Evolutionary conservation across 2,113 vertebrate genomes (phyloP).

Genomic region (Catharus minimus): DNA sequence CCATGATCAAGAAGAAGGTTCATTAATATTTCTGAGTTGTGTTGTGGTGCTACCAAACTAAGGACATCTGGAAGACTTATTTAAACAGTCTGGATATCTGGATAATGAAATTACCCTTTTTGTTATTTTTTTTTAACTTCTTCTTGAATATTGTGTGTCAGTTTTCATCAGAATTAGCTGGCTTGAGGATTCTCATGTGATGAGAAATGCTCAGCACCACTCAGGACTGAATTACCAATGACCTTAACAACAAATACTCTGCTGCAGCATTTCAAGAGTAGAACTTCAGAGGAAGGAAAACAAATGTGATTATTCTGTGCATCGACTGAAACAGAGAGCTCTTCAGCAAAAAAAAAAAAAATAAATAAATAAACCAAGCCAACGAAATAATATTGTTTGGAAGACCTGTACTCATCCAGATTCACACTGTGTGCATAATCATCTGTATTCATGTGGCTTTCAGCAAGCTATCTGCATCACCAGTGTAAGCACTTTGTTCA

Average conservation of each 20-base stretch:
- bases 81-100: neutral
- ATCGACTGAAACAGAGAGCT: neutral
- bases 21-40: neutral
- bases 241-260: neutral
- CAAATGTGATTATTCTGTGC: neutral
- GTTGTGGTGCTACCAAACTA: neutral
- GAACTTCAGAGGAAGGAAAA: neutral
- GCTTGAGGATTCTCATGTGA: neutral
- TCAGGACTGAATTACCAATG: neutral
- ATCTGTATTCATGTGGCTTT: conserved; percentile 48
- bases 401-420: neutral
- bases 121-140: neutral
- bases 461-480: conserved; percentile 35
- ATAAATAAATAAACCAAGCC: too few species aligned
- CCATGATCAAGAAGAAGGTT: neutral
- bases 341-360: neutral
- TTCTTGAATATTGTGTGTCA: neutral
- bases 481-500: conserved; percentile 22
- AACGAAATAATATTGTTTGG: neutral
- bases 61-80: neutral
- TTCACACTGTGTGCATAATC: neutral
- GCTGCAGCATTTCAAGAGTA: neutral
- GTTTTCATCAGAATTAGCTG: neutral
- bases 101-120: neutral
- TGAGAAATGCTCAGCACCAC: neutral